Percentiles rank a stretch among this genome's conserved stretches.
These are phyloP conservation scores for Ctena decussata DNA, from an alignment of 2,888 invertebrate species.

Conservation along the genomic window DNA sequence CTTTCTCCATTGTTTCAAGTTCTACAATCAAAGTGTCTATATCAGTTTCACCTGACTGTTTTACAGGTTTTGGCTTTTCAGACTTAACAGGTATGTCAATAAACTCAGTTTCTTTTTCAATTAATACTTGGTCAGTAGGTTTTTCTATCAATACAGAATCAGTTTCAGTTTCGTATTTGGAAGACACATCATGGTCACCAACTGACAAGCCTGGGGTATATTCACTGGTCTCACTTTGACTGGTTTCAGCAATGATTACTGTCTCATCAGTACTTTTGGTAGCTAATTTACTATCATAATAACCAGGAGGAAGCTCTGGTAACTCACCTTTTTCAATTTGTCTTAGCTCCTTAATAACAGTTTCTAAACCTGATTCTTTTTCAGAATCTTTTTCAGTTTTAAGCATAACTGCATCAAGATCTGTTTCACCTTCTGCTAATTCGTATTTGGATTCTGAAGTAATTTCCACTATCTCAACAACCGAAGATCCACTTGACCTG, in stretches of 20 bases:
- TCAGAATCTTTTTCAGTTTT: not conserved
- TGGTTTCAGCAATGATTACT: not conserved
- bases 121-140: not conserved
- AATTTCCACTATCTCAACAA: not conserved
- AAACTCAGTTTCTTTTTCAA: not conserved
- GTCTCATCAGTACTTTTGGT: not conserved
- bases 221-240: not conserved
- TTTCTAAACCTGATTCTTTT: not conserved
- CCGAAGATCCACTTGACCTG: not conserved
- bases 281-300: not conserved
- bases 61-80: not conserved
- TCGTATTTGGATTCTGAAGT: not conserved
- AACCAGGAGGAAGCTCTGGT: not conserved
- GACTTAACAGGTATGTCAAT: not conserved
- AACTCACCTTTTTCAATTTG: slow-evolving; percentile 3
- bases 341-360: not conserved
- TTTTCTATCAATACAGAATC: not conserved
- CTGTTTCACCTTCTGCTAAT: slow-evolving; percentile 29
- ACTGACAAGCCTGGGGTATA: not conserved
- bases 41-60: not conserved
- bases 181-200: not conserved
- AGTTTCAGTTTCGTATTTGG: not conserved
- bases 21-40: slow-evolving; percentile 1
- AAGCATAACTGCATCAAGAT: slow-evolving; percentile 25
- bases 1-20: not conserved